Evolutionary conservation across 64 coral and sea anemone genomes (phyloP).

Genomic region (Montipora foliosa): DNA sequence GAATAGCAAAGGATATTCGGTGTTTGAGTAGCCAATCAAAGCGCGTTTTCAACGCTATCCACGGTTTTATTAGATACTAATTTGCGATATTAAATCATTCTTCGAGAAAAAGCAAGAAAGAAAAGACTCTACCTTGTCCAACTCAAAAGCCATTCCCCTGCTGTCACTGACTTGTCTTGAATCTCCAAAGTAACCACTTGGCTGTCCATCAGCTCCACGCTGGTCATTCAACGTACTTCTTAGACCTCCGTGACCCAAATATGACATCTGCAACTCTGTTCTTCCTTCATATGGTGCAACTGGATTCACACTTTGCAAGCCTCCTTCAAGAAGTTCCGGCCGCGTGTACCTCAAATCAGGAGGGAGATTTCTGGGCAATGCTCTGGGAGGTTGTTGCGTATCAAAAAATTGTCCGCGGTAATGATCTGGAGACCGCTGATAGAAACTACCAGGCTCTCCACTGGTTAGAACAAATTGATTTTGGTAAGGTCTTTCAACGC

Average conservation of each 20-base stretch:
- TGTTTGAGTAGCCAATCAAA: too few relatives aligned
- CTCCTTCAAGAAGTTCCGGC: not conserved
- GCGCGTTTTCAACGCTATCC: too few relatives aligned
- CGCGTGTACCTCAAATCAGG: not conserved
- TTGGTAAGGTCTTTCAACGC: not conserved
- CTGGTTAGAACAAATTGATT: conserved; percentile 4
- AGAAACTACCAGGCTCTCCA: not conserved
- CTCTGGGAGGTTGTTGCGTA: not conserved
- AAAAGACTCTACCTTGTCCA: not conserved
- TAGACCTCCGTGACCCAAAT: not conserved
- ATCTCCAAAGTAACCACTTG: not conserved
- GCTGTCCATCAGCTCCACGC: not conserved
- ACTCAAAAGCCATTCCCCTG: not conserved
- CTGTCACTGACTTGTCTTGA: not conserved
- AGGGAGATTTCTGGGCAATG: not conserved
- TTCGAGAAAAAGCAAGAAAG: not conserved
- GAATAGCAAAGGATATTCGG: too few relatives aligned
- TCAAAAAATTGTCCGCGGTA: conserved; percentile 25
- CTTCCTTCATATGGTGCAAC: conserved; percentile 31
- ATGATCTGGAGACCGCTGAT: conserved; percentile 18
- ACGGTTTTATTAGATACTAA: too few relatives aligned
- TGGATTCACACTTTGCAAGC: not conserved
- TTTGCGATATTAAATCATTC: not conserved
- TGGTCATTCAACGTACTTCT: not conserved
- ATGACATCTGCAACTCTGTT: conserved; percentile 25